Base-by-base conservation (phyloP, 2,797 vertebrate species). In the Eupleurogrammus muticus region DNA sequence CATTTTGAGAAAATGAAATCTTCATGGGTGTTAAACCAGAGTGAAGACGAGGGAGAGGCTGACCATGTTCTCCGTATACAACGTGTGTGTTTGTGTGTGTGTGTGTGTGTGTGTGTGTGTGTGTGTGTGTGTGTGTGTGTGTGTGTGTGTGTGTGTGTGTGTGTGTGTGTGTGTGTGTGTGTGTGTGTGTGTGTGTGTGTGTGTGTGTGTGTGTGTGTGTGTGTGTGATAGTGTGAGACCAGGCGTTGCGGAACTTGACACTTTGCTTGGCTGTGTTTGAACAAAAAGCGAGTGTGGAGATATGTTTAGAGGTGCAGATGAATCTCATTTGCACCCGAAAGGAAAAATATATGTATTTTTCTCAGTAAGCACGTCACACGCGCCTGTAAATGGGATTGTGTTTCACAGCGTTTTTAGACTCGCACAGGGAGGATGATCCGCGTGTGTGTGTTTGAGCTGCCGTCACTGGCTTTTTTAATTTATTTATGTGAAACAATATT, bases 1-100 rank as follows among this genome's bases (percentile, higher is more conserved):
- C 85, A 92, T 93, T 87, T 84, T 80, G 77, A 75, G 84, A 90
- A 93, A 93, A 93, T 92, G 75, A 89, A 93, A 93, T 91, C 87
- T 90, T 92, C 86, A 91, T 79, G 67, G 74, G 85, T 88, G 84
- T 90, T 89, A 84, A 91, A 86, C 81, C 78, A 53, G 75, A 80
- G 58, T 38, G 65, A 81, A 64, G 62, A 72, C 50, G 61, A 77
- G 32, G 32, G 66, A 55, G 49, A 16, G 68, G 68, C 80, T 77
- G 85, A 82, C 75, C 70, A 56, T 70, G 75, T 88, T 82, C 60
- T 64, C 55, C 77, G 57, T 70, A 51, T 62, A 49, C 46, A 44
- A 0, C 21, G n/a, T 38, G 36, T 75, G 51, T 73, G 20, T 56
- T 70, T 72, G 48, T 46, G 55, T 66, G 50, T 35, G 51, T 24